Evolutionary conservation across 2,797 vertebrate genomes (phyloP).

Genomic region (Linurgus olivaceus): DNA sequence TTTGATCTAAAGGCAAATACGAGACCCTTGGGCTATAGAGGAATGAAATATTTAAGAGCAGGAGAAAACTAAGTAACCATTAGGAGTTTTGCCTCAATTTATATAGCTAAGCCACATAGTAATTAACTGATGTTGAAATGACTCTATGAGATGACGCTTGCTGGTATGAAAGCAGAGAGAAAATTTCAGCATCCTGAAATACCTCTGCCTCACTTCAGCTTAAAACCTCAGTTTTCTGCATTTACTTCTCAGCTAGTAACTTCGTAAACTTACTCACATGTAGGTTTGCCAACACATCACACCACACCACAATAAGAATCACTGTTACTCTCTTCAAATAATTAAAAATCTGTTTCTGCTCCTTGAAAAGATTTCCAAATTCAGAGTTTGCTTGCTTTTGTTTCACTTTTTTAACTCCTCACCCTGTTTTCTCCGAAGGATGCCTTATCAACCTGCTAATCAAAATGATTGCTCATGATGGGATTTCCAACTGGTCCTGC

Average conservation of each 20-base stretch:
- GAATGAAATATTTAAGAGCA: slow-evolving; percentile 13
- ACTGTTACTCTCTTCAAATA: background rate
- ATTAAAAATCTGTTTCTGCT: background rate
- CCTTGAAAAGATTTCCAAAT: background rate
- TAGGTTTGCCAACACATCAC: background rate
- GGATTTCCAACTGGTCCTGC: background rate
- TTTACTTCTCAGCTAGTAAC: background rate
- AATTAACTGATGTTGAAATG: background rate
- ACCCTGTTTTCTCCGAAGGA: background rate
- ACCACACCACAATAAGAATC: background rate
- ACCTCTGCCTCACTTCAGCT: background rate
- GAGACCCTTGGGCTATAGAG: background rate
- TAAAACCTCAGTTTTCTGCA: background rate
- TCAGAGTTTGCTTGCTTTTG: background rate
- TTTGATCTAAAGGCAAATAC: slow-evolving; percentile 9
- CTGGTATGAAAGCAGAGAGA: background rate
- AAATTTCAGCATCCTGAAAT: background rate
- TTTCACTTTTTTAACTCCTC: background rate
- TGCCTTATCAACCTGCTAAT: background rate
- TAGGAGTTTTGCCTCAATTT: background rate
- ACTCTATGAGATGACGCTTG: background rate
- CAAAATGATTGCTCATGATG: background rate
- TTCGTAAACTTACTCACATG: background rate
- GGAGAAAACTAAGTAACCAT: background rate
- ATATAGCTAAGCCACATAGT: background rate